These are phyloP conservation scores for Cryptoblepharus egeriae DNA, from an alignment of 2,797 vertebrate genomes.

Conservation along the genomic window DNA sequence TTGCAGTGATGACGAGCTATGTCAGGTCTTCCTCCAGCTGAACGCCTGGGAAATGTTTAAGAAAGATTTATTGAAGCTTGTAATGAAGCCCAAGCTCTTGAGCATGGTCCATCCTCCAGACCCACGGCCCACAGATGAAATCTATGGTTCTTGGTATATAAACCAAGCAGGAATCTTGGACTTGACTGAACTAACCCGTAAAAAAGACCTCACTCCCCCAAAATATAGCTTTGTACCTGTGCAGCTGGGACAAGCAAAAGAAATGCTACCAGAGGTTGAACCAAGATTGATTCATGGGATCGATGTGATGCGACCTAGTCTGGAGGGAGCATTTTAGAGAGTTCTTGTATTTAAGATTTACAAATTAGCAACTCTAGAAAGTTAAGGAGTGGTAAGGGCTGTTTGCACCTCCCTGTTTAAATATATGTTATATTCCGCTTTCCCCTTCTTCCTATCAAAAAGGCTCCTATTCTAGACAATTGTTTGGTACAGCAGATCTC, in stretches of 20 bases:
- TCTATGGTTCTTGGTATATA: constrained; percentile 7
- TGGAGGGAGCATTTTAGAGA: constrained; percentile 31
- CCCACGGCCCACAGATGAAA: background rate
- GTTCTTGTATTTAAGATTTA: background rate
- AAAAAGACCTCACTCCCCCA: background rate
- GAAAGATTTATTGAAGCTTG: constrained; percentile 45
- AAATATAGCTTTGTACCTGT: background rate
- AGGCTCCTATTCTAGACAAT: background rate
- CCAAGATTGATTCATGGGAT: constrained; percentile 42
- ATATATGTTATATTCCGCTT: background rate
- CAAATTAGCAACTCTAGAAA: background rate
- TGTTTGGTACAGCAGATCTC: background rate
- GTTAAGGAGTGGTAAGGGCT: background rate
- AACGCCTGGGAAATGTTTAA: constrained; percentile 67
- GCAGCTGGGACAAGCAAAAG: background rate
- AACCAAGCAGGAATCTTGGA: constrained; percentile 32
- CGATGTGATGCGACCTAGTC: background rate
- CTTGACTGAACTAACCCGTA: background rate
- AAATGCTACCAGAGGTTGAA: background rate
- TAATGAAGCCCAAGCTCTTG: constrained; percentile 44
- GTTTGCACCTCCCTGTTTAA: background rate
- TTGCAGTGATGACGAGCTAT: constrained; percentile 62
- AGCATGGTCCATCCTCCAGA: constrained; percentile 25
- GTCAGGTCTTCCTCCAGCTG: constrained; percentile 66
- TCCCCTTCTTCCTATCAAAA: constrained; percentile 1